phyloP scores from a whole-genome alignment of 1,140 invertebrate species.

The Belonocnema kinseyi region DNA sequence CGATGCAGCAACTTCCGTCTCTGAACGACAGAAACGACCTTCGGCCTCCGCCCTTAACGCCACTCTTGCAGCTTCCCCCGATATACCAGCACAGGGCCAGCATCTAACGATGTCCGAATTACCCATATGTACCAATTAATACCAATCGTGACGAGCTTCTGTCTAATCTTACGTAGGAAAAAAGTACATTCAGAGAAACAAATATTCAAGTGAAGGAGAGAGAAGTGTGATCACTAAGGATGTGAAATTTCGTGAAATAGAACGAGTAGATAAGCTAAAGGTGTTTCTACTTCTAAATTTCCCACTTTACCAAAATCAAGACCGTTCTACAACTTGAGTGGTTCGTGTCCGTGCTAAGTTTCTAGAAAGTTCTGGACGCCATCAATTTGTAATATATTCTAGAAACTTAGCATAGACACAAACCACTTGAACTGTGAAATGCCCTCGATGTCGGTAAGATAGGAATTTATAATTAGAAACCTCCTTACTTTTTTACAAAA shows the following conservation, averaged over 20 bases:
- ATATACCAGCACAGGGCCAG: slow-evolving; percentile 78
- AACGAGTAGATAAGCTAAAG: neutral
- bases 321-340: too few species aligned
- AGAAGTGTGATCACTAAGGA: slow-evolving; percentile 30
- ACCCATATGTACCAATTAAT: slow-evolving; percentile 36
- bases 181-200: slow-evolving; percentile 16
- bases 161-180: slow-evolving; percentile 55
- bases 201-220: neutral
- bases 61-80: slow-evolving; percentile 74
- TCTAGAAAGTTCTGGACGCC: too few species aligned
- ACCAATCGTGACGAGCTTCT: slow-evolving; percentile 66
- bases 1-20: slow-evolving; percentile 79
- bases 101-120: slow-evolving; percentile 73
- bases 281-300: too few species aligned
- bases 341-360: too few species aligned
- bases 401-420: neutral
- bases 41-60: slow-evolving; percentile 71
- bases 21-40: slow-evolving; percentile 71
- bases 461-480: neutral
- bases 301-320: too few species aligned
- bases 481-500: neutral
- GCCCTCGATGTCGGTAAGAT: too few species aligned
- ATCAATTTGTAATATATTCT: too few species aligned
- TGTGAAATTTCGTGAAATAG: neutral
- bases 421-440: neutral